Percentiles rank a stretch among this genome's conserved stretches.
These are phyloP conservation scores for Ursus arctos DNA, from an alignment of 2,113 vertebrate genomes.

Conservation along the genomic window DNA sequence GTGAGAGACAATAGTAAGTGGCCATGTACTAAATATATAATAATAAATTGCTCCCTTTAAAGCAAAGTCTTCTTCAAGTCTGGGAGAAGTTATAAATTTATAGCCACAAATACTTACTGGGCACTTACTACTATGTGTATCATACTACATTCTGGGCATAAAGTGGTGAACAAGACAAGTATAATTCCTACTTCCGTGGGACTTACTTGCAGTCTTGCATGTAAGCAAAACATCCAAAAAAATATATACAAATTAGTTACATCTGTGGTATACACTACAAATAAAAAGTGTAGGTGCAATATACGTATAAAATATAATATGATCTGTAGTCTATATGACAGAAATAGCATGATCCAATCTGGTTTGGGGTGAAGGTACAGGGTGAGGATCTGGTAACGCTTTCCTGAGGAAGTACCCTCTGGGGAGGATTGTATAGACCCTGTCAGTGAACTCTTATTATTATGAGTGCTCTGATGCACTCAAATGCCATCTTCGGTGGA, in stretches of 20 bases:
- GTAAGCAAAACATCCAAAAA: not conserved
- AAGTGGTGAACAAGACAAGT: not conserved
- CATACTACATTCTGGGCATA: not conserved
- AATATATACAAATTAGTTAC: not conserved
- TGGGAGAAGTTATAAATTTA: not conserved
- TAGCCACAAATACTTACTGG: not conserved
- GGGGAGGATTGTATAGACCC: rapidly evolving
- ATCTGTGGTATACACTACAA: not conserved
- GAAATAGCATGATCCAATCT: not conserved
- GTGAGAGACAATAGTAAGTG: not conserved
- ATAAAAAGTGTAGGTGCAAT: not conserved
- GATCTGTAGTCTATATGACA: not conserved
- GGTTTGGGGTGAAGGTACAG: not conserved
- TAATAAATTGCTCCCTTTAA: not conserved
- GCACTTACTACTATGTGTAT: not conserved
- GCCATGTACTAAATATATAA: not conserved
- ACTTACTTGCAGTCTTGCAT: not conserved
- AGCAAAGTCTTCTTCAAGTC: not conserved
- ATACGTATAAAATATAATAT: not conserved
- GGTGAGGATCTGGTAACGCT: not conserved
- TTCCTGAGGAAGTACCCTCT: not conserved
- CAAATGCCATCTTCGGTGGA: not conserved
- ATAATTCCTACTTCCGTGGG: not conserved
- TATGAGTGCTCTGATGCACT: not conserved
- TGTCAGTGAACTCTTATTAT: not conserved